These are phyloP conservation scores for Palythoa caribaeorum DNA, from an alignment of 92 coral and sea anemone genomes.

Conservation along the genomic window DNA sequence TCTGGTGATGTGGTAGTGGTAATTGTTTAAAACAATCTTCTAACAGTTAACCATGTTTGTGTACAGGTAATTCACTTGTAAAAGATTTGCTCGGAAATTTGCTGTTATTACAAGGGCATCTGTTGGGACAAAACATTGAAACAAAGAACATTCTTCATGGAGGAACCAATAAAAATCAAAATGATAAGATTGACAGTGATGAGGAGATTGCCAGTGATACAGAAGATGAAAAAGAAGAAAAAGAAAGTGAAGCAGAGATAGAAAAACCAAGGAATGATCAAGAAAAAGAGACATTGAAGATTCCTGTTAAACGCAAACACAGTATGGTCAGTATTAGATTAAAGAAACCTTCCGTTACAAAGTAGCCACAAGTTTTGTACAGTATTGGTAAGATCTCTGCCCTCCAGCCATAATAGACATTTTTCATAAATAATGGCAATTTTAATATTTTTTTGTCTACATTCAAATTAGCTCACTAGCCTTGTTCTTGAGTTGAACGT, in stretches of 20 bases:
- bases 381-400: too few relatives aligned
- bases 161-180: constrained; percentile 43
- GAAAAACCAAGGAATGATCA: constrained; percentile 4
- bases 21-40: not conserved
- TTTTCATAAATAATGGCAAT: too few relatives aligned
- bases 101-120: constrained; percentile 80
- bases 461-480: too few relatives aligned
- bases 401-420: too few relatives aligned
- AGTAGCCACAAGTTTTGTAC: too few relatives aligned
- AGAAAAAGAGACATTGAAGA: constrained; percentile 53
- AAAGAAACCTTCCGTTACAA: too few relatives aligned
- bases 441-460: too few relatives aligned
- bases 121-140: constrained; percentile 85
- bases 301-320: constrained; percentile 79
- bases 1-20: too few relatives aligned
- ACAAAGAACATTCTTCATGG: constrained; percentile 67
- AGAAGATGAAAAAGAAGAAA: constrained; percentile 75
- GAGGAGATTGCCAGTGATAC: constrained; percentile 93
- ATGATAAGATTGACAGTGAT: constrained; percentile 61
- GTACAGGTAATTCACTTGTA: constrained; percentile 71
- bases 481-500: too few relatives aligned
- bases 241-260: constrained; percentile 35
- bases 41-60: not conserved
- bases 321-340: constrained; percentile 65
- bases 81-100: constrained; percentile 75